Percentiles rank a stretch among this genome's conserved stretches.
Conservation (phyloP, 1,140 invertebrate species). For the Protaetia brevitarsis region DNA sequence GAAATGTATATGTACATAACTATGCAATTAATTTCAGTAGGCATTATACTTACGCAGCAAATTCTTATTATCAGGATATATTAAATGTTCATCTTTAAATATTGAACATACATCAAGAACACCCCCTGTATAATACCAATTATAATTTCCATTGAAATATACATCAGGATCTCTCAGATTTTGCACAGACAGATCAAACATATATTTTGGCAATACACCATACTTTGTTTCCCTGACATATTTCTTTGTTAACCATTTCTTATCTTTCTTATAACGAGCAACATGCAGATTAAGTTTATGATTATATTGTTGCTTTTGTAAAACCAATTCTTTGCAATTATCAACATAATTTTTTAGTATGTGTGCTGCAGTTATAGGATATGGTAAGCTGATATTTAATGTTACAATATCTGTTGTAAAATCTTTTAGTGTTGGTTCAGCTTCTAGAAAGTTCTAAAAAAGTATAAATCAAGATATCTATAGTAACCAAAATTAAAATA, state of each 20-base stretch:
- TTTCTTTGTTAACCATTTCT: not conserved
- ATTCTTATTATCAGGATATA: not conserved
- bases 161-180: constrained; percentile 20
- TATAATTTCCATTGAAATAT: constrained; percentile 12
- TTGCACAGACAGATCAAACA: not conserved
- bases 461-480: not conserved
- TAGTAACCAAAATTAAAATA: too few species aligned
- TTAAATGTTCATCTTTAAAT: not conserved
- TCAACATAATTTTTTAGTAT: not conserved
- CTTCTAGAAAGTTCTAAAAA: not conserved
- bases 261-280: not conserved
- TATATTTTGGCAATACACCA: constrained; percentile 8
- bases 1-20: not conserved
- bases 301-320: constrained; percentile 11
- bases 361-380: not conserved
- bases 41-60: constrained; percentile 1
- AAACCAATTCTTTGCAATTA: not conserved
- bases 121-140: constrained; percentile 24
- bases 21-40: too few species aligned
- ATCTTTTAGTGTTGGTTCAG: not conserved
- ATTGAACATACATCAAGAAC: not conserved
- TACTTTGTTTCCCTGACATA: constrained; percentile 7
- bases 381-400: constrained; percentile 9
- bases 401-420: not conserved
- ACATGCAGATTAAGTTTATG: not conserved